A percentile compares a stretch with the other conserved stretches of the same genome.
These are phyloP conservation scores for Ptilonorhynchus violaceus DNA, from an alignment of 2,113 vertebrate genomes.

Conservation along the genomic window DNA sequence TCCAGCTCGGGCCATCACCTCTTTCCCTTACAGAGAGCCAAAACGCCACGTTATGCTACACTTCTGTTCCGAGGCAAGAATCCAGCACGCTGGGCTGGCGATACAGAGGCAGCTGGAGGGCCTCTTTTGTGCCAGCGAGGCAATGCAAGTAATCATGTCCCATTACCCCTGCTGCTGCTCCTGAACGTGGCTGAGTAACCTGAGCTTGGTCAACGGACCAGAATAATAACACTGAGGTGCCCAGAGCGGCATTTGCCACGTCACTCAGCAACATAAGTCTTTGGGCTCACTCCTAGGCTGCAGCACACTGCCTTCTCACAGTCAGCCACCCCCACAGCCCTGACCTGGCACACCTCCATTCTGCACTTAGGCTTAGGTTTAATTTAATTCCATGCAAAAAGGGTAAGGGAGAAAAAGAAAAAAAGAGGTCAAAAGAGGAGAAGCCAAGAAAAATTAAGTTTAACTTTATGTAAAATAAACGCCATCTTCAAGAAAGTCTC, in stretches of 20 bases:
- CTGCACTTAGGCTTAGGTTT: neutral
- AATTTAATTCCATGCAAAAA: neutral
- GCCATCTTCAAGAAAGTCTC: neutral
- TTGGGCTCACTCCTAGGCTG: neutral
- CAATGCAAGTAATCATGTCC: neutral
- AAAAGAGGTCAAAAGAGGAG: neutral
- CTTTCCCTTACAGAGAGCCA: neutral
- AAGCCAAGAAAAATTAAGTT: neutral
- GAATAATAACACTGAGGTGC: neutral
- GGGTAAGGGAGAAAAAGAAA: neutral
- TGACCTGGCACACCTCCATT: neutral
- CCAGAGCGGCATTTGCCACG: accelerated
- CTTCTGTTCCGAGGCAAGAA: neutral
- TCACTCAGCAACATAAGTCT: neutral
- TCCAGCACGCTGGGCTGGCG: neutral
- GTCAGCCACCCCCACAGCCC: neutral
- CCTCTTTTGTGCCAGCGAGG: accelerated
- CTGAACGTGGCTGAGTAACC: neutral
- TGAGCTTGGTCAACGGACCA: neutral
- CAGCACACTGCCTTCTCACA: neutral
- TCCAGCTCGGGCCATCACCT: neutral
- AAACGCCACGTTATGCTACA: accelerated
- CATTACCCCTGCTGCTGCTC: neutral
- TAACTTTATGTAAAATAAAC: neutral
- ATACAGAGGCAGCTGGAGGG: neutral